Evolutionary conservation across 2,797 vertebrate genomes (phyloP).

Genomic region (Myiotriccus ornatus): DNA sequence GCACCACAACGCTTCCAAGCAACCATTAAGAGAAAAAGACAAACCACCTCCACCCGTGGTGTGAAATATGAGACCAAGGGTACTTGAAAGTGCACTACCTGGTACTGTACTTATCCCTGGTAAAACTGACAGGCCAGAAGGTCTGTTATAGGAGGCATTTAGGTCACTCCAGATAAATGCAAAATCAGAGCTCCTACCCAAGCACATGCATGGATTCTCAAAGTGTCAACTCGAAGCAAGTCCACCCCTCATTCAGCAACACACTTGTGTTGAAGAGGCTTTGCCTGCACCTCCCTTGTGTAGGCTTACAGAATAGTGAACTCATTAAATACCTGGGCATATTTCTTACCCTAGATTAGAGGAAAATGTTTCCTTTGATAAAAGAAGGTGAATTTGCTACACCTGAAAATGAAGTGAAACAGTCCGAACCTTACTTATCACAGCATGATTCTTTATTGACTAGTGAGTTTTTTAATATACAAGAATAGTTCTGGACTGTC

Average conservation of each 20-base stretch:
- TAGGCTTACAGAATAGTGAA: background rate
- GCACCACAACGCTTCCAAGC: background rate
- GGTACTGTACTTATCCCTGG: background rate
- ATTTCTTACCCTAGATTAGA: background rate
- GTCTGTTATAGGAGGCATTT: background rate
- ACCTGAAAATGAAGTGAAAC: background rate
- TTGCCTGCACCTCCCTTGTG: background rate
- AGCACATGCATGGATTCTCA: background rate
- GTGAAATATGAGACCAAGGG: rapidly evolving
- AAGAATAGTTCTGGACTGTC: background rate
- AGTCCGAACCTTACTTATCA: background rate
- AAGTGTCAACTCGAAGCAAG: background rate
- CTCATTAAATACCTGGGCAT: background rate
- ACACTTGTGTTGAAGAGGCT: background rate
- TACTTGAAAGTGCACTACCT: background rate
- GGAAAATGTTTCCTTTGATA: background rate
- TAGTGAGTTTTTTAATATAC: background rate
- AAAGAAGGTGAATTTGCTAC: background rate
- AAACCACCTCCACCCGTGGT: background rate
- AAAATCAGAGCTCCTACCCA: background rate
- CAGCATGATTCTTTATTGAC: background rate
- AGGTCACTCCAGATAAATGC: background rate
- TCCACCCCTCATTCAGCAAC: background rate
- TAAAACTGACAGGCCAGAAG: background rate
- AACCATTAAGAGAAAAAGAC: background rate